Percentiles rank a stretch among this genome's conserved stretches.
Evolutionary conservation across 2,797 vertebrate species (phyloP).

Genomic region (Limosa lapponica): DNA sequence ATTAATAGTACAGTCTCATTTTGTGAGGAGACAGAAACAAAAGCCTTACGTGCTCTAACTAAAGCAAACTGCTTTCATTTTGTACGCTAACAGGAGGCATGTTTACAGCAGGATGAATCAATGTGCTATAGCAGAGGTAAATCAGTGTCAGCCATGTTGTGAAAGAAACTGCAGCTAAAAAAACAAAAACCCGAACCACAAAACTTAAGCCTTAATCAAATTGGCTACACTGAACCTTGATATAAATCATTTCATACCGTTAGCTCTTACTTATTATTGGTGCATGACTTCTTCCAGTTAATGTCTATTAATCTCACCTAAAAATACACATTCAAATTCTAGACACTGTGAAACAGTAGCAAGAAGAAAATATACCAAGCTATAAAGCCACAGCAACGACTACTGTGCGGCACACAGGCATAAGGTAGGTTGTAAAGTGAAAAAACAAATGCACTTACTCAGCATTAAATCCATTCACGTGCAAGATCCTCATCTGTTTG

Average conservation of each 20-base stretch:
- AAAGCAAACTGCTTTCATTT: neutral
- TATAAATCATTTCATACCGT: neutral
- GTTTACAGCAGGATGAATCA: constrained; percentile 42
- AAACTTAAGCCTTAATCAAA: constrained; percentile 21
- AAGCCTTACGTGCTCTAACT: neutral
- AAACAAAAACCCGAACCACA: neutral
- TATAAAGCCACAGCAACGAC: neutral
- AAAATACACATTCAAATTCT: constrained; percentile 3
- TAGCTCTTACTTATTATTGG: neutral
- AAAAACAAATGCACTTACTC: constrained; percentile 89
- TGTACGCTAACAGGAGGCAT: neutral
- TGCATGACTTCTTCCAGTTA: neutral
- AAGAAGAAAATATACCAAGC: neutral
- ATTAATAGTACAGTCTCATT: neutral
- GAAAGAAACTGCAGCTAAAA: constrained; percentile 61
- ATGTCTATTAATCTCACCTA: neutral
- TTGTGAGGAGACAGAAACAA: constrained; percentile 2
- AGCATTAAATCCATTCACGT: constrained; percentile 98
- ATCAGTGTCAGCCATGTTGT: constrained; percentile 57
- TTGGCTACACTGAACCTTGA: neutral
- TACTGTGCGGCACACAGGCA: neutral
- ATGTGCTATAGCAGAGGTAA: constrained; percentile 7
- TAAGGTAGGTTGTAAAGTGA: neutral
- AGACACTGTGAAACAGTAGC: neutral
- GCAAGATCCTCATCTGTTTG: constrained; percentile 99